These are phyloP conservation scores for Oithona nana DNA, from an alignment of 2,888 invertebrate species.

Conservation along the genomic window DNA sequence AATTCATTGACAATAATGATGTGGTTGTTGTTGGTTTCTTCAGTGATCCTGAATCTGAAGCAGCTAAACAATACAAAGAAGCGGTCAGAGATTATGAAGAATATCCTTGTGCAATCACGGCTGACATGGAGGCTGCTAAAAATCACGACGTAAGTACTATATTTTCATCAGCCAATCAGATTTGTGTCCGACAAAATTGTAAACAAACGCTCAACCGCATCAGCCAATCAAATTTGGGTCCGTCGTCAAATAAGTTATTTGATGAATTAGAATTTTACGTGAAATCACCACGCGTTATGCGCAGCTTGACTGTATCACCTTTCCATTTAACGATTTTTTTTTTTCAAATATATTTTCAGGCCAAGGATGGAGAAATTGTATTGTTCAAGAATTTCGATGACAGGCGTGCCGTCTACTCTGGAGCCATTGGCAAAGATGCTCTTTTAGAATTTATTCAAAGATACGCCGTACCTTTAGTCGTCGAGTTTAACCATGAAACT, in stretches of 20 bases:
- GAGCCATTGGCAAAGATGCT: constrained; percentile 43
- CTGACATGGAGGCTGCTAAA: constrained; percentile 50
- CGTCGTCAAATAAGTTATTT: background rate
- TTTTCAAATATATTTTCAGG: too few relatives aligned
- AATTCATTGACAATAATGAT: constrained; percentile 54
- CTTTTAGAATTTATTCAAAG: constrained; percentile 62
- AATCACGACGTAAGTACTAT: constrained; percentile 56
- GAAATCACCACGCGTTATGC: background rate
- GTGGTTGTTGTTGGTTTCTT: constrained; percentile 82
- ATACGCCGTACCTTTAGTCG: constrained; percentile 67
- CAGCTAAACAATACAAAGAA: constrained; percentile 53
- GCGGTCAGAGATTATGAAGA: constrained; percentile 67
- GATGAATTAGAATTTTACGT: background rate
- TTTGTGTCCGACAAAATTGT: too few relatives aligned
- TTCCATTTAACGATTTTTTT: too few relatives aligned
- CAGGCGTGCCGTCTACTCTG: constrained; percentile 48
- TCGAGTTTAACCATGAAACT: constrained; percentile 90
- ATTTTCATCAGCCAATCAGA: too few relatives aligned
- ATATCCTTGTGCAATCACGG: constrained; percentile 67
- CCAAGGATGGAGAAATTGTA: constrained; percentile 39
- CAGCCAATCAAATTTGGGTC: too few relatives aligned
- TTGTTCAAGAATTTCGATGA: constrained; percentile 51
- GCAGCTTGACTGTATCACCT: background rate
- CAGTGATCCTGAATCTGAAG: constrained; percentile 32
- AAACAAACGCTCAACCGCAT: too few relatives aligned